These are phyloP conservation scores for Julus scandinavius DNA, from an alignment of 2,888 invertebrate genomes.

Conservation along the genomic window DNA sequence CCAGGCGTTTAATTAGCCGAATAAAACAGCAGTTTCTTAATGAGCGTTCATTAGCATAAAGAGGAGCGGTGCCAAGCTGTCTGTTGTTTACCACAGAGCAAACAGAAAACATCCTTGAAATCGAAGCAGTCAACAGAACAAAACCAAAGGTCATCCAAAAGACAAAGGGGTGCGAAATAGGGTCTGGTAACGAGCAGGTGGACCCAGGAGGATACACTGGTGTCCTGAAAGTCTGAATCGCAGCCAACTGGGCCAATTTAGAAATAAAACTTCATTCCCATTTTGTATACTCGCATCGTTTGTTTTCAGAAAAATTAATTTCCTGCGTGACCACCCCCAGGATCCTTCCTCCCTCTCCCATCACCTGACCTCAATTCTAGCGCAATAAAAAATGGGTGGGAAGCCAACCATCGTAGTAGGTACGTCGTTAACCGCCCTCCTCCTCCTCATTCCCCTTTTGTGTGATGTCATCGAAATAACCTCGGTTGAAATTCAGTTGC, in stretches of 20 bases:
- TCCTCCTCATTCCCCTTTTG: not conserved
- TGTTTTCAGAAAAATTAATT: not conserved
- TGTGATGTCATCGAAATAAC: slow-evolving; percentile 30
- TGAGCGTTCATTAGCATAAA: not conserved
- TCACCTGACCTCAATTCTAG: not conserved
- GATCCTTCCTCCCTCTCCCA: not conserved
- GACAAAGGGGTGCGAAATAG: slow-evolving; percentile 1
- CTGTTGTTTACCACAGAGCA: not conserved
- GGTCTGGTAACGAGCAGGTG: not conserved
- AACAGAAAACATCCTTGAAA: not conserved
- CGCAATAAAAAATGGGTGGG: slow-evolving; percentile 24
- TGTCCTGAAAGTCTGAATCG: not conserved
- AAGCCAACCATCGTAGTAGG: slow-evolving; percentile 13
- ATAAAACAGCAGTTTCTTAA: not conserved
- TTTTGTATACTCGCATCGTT: not conserved
- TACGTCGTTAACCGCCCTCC: not conserved
- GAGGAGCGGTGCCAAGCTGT: slow-evolving; percentile 29
- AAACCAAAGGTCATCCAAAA: not conserved
- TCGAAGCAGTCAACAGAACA: not conserved
- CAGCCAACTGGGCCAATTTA: too few species aligned
- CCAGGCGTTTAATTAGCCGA: not conserved
- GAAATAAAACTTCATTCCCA: not conserved
- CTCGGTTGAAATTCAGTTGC: not conserved
- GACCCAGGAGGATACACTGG: not conserved
- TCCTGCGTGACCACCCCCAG: not conserved